These are phyloP conservation scores for Phenacoccus solenopsis DNA, from an alignment of 1,140 invertebrate genomes.

Conservation along the genomic window DNA sequence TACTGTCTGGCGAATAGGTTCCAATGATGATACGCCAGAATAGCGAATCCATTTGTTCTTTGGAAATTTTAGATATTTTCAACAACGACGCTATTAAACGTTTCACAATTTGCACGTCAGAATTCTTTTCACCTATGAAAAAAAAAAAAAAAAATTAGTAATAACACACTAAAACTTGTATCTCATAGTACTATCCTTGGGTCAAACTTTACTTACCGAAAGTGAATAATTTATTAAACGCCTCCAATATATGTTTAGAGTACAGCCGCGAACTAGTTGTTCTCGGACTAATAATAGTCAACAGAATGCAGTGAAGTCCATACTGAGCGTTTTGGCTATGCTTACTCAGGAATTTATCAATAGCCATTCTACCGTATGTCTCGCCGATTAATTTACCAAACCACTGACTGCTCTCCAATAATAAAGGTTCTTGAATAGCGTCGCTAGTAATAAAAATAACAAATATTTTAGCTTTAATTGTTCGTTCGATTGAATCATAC, in stretches of 20 bases:
- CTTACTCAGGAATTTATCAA: conserved; percentile 58
- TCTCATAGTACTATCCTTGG: too few relatives aligned
- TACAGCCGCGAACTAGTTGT: conserved; percentile 48
- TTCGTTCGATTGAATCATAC: neutral
- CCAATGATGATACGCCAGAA: conserved; percentile 53
- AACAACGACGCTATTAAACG: conserved; percentile 53
- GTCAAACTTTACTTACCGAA: conserved; percentile 28
- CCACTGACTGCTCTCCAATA: conserved; percentile 58
- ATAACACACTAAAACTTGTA: neutral
- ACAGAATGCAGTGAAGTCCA: conserved; percentile 49
- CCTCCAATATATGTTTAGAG: conserved; percentile 60
- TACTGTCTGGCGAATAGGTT: conserved; percentile 29
- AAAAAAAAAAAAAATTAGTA: neutral
- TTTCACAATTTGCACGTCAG: conserved; percentile 47
- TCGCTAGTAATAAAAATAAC: conserved; percentile 32
- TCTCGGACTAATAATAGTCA: conserved; percentile 54
- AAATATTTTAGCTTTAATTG: neutral
- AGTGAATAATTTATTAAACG: conserved; percentile 66
- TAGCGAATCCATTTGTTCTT: conserved; percentile 51
- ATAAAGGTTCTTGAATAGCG: conserved; percentile 49
- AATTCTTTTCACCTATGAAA: conserved; percentile 39
- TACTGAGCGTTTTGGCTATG: neutral
- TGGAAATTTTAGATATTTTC: conserved; percentile 50
- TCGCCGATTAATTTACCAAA: conserved; percentile 75
- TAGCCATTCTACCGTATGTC: conserved; percentile 58